These are phyloP conservation scores for Macaria notata DNA, from an alignment of 2,888 invertebrate genomes.

Conservation along the genomic window DNA sequence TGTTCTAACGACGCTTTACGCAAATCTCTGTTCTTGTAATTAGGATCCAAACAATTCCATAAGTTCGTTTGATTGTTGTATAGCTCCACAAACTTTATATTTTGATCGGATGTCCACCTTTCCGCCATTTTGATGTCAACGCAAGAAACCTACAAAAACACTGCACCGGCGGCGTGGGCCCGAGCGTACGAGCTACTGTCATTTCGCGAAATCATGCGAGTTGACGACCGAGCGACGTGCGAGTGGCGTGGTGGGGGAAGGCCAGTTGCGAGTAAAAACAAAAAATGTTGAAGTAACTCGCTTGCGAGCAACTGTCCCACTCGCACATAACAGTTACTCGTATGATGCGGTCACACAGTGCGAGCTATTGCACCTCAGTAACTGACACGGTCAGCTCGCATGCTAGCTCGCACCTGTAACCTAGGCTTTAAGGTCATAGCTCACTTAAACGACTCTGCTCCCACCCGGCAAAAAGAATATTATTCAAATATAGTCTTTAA, in stretches of 20 bases:
- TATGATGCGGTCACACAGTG: slow-evolving; percentile 26
- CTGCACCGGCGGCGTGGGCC: slow-evolving; percentile 23
- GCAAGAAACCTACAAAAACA: slow-evolving; percentile 20
- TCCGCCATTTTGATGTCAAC: slow-evolving; percentile 24
- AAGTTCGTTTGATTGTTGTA: slow-evolving; percentile 18
- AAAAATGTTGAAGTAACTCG: slow-evolving; percentile 26
- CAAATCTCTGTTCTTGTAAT: slow-evolving; percentile 28
- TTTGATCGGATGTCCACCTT: slow-evolving; percentile 22
- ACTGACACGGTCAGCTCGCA: no score
- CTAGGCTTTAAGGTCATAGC: slow-evolving; percentile 15
- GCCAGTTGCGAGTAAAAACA: slow-evolving; percentile 11
- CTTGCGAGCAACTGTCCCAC: slow-evolving; percentile 28
- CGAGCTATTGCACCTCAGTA: slow-evolving; percentile 15
- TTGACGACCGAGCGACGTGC: slow-evolving; percentile 16
- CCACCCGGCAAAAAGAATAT: no score
- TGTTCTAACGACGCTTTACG: slow-evolving; percentile 25
- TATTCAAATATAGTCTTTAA: no score
- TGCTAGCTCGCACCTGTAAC: slow-evolving; percentile 16
- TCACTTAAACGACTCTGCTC: no score
- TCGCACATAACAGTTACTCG: slow-evolving; percentile 30
- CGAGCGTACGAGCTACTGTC: slow-evolving; percentile 18
- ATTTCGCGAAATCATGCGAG: slow-evolving; percentile 17
- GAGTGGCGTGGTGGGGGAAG: slow-evolving; percentile 13
- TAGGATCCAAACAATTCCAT: slow-evolving; percentile 26
- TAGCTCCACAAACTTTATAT: slow-evolving; percentile 22